Evolutionary conservation across 2,888 invertebrate species (phyloP), one percentile per base, ranked within the genome.

Genomic region (Leptarthrus brevirostris): DNA sequence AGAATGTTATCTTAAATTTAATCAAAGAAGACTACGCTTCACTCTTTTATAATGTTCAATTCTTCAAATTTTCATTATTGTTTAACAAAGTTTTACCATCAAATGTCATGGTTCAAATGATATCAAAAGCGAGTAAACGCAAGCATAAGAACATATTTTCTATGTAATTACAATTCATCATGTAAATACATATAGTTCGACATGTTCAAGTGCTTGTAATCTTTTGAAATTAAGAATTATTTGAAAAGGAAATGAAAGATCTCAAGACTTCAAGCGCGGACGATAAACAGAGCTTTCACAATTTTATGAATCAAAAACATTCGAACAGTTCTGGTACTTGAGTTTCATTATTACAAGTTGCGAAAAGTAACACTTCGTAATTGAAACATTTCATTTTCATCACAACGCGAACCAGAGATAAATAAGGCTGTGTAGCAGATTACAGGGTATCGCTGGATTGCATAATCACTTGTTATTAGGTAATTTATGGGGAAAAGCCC

Each of bases 121-220:
- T n/a, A n/a, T n/a, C n/a, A n/a, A n/a, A n/a, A n/a, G n/a, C n/a
- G n/a, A n/a, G 1, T 49, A 8, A 8, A 49, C 18, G 49, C 18
- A 14, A 16, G 16, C 18, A 49, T 49, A 6, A 30, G 8, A 30
- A 30, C 30, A 30, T 30, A 30, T 30, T 30, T 30, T 4, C 30
- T 8, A 8, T 30, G 8, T 1, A 30, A 30, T 30, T 30, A 30
- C 5, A 30, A 6, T 8, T 30, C 4, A 30, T 30, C 1, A 30
- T 4, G 30, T 4, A 30, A 8, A 8, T 6, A 30, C 4, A 6
- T 30, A 30, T 30, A 30, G 8, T 30, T 56, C 16, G 56, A 56
- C 56, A 30, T 30, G 26, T 56, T 56, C 56, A 56, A 56, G 56
- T 30, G 16, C 30, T 56, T 56, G 26, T 56, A 56, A 56, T 56